Percentiles rank a stretch among this genome's conserved stretches.
Evolutionary conservation across 2,113 vertebrate species (phyloP).

Genomic region (Larimichthys polyactis): DNA sequence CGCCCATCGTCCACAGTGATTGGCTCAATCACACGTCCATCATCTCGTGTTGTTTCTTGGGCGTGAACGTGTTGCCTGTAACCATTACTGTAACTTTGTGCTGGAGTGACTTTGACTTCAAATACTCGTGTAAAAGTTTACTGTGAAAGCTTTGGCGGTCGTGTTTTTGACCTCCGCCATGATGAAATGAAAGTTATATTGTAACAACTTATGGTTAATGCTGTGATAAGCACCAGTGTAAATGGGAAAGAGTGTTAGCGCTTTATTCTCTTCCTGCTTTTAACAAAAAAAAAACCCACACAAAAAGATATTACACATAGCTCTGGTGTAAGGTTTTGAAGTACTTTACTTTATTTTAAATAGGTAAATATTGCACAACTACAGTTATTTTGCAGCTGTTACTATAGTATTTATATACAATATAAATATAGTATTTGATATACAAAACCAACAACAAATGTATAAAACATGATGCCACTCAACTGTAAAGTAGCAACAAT

Average conservation of each 20-base stretch:
- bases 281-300: not conserved
- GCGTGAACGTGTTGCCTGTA: conserved; percentile 8
- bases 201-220: not conserved
- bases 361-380: not conserved
- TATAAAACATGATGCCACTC: not conserved
- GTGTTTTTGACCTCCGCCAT: not conserved
- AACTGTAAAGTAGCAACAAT: not conserved
- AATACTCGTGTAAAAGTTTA: not conserved
- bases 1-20: conserved; percentile 47
- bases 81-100: conserved; percentile 33
- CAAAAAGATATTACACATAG: not conserved
- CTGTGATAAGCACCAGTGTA: not conserved
- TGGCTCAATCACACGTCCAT: conserved; percentile 65
- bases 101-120: not conserved
- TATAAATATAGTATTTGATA: no score
- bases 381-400: not conserved
- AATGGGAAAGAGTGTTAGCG: not conserved
- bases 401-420: no score
- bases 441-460: not conserved
- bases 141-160: not conserved
- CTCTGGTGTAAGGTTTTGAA: not conserved
- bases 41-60: conserved; percentile 1
- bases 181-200: not conserved
- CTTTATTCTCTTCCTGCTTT: not conserved
- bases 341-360: not conserved